Conservation (phyloP, 2,888 invertebrate species). For the Nephrotoma appendiculata region DNA sequence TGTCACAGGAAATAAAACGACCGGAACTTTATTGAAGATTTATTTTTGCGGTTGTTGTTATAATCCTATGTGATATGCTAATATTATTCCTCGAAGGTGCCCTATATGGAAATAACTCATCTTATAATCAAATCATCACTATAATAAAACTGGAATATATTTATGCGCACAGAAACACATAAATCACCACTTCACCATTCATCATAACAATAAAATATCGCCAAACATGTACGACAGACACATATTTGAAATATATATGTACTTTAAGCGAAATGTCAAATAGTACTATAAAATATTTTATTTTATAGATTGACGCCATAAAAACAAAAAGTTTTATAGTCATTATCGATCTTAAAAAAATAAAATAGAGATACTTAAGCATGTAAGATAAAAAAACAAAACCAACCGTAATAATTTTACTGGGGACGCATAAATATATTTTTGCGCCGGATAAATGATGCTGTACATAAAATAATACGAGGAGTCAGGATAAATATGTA, state of each 20-base stretch:
- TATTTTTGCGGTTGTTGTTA: no score
- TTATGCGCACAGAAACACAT: not conserved
- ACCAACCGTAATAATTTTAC: not conserved
- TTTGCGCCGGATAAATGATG: not conserved
- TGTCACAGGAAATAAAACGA: no score
- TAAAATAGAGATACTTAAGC: not conserved
- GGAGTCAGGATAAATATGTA: not conserved
- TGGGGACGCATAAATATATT: not conserved
- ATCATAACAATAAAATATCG: not conserved
- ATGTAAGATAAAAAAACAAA: not conserved
- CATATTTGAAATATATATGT: not conserved
- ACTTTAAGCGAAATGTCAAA: not conserved
- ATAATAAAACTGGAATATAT: no score
- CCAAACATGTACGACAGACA: not conserved
- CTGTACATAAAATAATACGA: not conserved
- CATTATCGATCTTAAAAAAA: not conserved
- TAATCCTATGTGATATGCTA: no score
- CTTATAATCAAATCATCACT: no score
- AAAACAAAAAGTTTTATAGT: not conserved
- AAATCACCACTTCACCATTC: not conserved
- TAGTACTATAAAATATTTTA: not conserved
- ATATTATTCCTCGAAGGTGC: no score
- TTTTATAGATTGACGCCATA: not conserved
- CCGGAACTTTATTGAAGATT: no score
- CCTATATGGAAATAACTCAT: no score